Evolutionary conservation across 2,888 invertebrate species (phyloP).

Genomic region (Charanyca ferruginea): DNA sequence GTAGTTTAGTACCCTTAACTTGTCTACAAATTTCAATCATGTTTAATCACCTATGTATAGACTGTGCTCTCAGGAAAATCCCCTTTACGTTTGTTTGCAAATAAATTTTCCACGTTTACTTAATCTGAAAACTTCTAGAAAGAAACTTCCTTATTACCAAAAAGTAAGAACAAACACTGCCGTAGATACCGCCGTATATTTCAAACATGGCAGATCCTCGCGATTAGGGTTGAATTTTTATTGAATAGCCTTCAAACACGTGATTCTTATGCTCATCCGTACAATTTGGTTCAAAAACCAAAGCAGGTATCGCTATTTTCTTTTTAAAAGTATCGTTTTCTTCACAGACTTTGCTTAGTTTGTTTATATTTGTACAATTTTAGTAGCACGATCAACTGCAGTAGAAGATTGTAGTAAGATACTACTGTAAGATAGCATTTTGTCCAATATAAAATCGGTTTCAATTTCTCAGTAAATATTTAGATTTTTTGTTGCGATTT

Average conservation of each 20-base stretch:
- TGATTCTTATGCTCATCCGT: constrained; percentile 43
- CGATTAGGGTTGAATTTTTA: constrained; percentile 61
- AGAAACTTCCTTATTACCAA: constrained; percentile 22
- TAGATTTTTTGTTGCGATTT: not conserved
- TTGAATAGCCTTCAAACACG: constrained; percentile 62
- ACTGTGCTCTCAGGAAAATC: no score
- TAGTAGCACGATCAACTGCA: not conserved
- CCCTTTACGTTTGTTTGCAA: no score
- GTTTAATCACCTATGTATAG: no score
- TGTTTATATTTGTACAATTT: constrained; percentile 2
- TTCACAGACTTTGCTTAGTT: not conserved
- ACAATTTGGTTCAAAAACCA: constrained; percentile 48
- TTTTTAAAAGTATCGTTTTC: not conserved
- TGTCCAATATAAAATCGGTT: not conserved
- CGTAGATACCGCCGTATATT: constrained; percentile 44
- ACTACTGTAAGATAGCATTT: not conserved
- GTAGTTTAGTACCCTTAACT: no score
- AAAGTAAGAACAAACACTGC: constrained; percentile 4
- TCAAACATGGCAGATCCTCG: constrained; percentile 45
- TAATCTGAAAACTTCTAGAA: constrained; percentile 17
- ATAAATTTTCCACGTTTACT: no score
- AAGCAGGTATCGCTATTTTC: constrained; percentile 4
- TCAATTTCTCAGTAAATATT: not conserved
- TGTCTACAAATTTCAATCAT: no score
- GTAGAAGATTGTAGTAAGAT: not conserved